A percentile compares a stretch with the other conserved stretches of the same genome.
Conservation (phyloP, 2,113 vertebrate genomes). For the Pedionomus torquatus region DNA sequence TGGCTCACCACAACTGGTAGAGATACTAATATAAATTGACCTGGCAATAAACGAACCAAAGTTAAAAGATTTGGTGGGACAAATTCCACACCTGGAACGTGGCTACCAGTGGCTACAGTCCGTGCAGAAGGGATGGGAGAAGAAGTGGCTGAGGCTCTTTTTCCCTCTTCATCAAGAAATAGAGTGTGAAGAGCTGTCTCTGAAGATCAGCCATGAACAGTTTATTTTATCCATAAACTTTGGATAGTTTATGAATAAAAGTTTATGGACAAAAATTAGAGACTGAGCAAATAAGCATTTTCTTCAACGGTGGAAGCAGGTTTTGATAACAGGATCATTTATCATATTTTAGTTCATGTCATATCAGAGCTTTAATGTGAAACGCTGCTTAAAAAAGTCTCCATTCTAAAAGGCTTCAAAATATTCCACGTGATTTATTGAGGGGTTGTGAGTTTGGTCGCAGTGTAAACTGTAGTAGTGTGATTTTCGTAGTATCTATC, state of each 20-base stretch:
- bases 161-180: neutral
- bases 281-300: neutral
- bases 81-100: neutral
- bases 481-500: neutral
- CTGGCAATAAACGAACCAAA: neutral
- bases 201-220: neutral
- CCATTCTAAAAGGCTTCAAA: neutral
- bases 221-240: no score
- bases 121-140: neutral
- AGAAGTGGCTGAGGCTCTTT: neutral
- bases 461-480: neutral
- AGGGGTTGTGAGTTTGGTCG: neutral
- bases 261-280: neutral
- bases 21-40: neutral
- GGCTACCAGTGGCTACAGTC: neutral
- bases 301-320: neutral
- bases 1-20: neutral
- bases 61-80: neutral
- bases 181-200: neutral
- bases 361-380: neutral
- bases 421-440: neutral
- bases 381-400: neutral
- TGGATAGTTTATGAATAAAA: no score
- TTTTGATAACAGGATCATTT: neutral
- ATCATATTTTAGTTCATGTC: neutral